Percentiles rank a stretch among this genome's conserved stretches.
These are phyloP conservation scores for Julus scandinavius DNA, from an alignment of 2,888 invertebrate species.

Conservation along the genomic window DNA sequence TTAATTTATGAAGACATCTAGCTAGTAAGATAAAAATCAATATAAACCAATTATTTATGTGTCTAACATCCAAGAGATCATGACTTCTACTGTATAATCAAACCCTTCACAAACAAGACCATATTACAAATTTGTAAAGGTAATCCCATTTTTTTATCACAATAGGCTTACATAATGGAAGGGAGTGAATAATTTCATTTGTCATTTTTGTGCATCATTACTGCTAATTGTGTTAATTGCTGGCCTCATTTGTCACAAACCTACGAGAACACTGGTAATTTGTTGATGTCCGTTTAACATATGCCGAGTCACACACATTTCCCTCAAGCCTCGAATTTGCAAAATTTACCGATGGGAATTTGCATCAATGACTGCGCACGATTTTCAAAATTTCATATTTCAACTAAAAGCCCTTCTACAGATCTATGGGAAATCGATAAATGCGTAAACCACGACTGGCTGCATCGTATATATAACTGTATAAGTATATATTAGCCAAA, in stretches of 20 bases:
- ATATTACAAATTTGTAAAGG: too few relatives aligned
- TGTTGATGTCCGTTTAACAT: neutral
- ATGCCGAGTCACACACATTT: neutral
- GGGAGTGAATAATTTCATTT: neutral
- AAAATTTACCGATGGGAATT: neutral
- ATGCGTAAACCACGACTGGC: neutral
- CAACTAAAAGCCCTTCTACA: neutral
- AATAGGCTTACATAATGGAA: neutral
- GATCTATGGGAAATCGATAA: neutral
- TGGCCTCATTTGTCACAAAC: neutral
- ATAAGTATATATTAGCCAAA: neutral
- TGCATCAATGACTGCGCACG: neutral
- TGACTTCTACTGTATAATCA: too few relatives aligned
- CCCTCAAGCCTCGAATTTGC: neutral
- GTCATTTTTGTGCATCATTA: neutral
- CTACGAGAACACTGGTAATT: neutral
- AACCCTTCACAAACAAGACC: too few relatives aligned
- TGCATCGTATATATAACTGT: neutral
- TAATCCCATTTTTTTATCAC: too few relatives aligned
- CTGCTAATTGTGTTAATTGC: neutral
- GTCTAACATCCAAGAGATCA: too few relatives aligned
- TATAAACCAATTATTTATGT: too few relatives aligned
- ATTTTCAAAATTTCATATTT: neutral
- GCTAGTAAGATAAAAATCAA: too few relatives aligned
- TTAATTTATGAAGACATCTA: too few relatives aligned